phyloP scores from a whole-genome alignment of 1,140 invertebrate species.

The Brachionus rubens region DNA sequence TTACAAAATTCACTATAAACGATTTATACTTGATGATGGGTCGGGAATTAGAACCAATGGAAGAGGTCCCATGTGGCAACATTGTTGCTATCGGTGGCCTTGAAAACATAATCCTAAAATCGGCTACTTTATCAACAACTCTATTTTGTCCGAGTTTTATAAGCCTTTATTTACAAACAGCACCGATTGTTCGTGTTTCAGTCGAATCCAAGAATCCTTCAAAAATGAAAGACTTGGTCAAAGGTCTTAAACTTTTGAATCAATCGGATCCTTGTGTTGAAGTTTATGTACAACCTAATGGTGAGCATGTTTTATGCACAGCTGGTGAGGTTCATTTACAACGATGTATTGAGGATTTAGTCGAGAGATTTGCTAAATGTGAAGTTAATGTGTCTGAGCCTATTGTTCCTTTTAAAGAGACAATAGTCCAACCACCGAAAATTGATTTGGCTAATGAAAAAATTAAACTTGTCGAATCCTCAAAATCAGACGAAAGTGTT shows the following conservation, averaged over 20 bases:
- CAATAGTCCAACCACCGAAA: slow-evolving; percentile 76
- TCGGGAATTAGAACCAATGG: slow-evolving; percentile 76
- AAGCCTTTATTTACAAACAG: slow-evolving; percentile 73
- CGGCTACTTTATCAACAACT: slow-evolving; percentile 80
- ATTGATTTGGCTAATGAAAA: slow-evolving; percentile 81
- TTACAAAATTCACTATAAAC: slow-evolving; percentile 66
- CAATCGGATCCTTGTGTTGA: slow-evolving; percentile 89
- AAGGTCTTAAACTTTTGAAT: slow-evolving; percentile 75
- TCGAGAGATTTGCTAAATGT: slow-evolving; percentile 76
- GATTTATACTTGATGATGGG: slow-evolving; percentile 89
- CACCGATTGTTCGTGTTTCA: slow-evolving; percentile 87
- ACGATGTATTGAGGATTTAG: slow-evolving; percentile 82
- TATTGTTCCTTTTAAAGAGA: slow-evolving; percentile 93
- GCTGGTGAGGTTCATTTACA: slow-evolving; percentile 96
- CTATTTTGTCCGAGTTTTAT: slow-evolving; percentile 82
- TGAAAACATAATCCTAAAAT: slow-evolving; percentile 80
- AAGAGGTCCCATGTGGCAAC: slow-evolving; percentile 79
- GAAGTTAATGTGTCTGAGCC: slow-evolving; percentile 85
- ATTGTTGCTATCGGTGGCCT: slow-evolving; percentile 83
- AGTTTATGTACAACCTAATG: slow-evolving; percentile 83
- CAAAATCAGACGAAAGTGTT: not conserved
- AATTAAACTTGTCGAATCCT: slow-evolving; percentile 1
- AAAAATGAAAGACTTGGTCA: slow-evolving; percentile 76
- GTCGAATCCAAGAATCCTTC: slow-evolving; percentile 80
- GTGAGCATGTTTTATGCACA: slow-evolving; percentile 91